Evolutionary conservation across 2,113 vertebrate species (phyloP).

Genomic region (Tinamus guttatus): DNA sequence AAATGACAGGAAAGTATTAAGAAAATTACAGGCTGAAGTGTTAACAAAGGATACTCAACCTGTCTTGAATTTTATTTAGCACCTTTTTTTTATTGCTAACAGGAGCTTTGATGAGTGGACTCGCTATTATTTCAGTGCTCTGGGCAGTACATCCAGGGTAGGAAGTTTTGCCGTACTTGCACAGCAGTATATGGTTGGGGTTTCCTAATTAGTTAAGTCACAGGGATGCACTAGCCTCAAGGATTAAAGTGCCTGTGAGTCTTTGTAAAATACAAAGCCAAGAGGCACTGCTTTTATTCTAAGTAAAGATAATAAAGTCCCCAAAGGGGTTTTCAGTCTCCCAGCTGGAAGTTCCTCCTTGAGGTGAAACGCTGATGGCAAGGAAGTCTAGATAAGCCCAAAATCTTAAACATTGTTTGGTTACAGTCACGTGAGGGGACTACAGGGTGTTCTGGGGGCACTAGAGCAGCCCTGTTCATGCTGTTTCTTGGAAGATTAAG

Average conservation of each 20-base stretch:
- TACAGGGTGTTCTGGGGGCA: background rate
- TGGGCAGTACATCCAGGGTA: background rate
- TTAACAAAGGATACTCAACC: background rate
- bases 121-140: background rate
- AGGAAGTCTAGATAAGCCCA: background rate
- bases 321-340: background rate
- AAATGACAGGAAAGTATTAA: background rate
- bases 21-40: background rate
- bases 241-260: background rate
- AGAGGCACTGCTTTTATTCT: background rate
- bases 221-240: background rate
- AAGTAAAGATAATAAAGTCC: slow-evolving; percentile 19
- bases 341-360: background rate
- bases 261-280: slow-evolving; percentile 23
- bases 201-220: slow-evolving; percentile 20
- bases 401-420: background rate
- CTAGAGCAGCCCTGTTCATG: background rate
- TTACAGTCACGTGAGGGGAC: background rate
- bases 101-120: background rate
- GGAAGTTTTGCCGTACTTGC: background rate
- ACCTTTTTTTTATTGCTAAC: background rate
- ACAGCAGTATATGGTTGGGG: background rate
- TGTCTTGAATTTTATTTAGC: background rate
- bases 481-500: background rate
- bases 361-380: accelerated